These are phyloP conservation scores for Siphamia tubifer DNA, from an alignment of 2,113 vertebrate species.

Conservation along the genomic window DNA sequence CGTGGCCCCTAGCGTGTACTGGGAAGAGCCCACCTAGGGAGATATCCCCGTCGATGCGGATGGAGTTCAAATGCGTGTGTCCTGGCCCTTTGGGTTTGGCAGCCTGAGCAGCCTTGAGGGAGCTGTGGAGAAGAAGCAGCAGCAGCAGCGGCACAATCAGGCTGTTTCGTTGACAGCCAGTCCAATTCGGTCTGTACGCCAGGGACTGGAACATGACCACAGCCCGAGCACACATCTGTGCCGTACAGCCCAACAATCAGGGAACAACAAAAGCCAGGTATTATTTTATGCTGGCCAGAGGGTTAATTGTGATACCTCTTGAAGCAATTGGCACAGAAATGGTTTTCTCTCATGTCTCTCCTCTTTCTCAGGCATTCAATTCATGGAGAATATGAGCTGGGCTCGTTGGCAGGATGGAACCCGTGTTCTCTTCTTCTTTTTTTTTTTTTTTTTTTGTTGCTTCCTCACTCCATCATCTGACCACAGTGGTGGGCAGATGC, in stretches of 20 bases:
- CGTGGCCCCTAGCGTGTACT: conserved; percentile 89
- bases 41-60: conserved; percentile 96
- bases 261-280: conserved; percentile 50
- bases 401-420: conserved; percentile 48
- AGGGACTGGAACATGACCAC: conserved; percentile 65
- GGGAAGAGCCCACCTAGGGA: conserved; percentile 96
- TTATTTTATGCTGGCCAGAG: conserved; percentile 54
- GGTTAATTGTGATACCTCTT: conserved; percentile 65
- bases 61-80: conserved; percentile 96
- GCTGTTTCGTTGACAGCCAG: conserved; percentile 23
- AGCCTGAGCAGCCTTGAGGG: conserved; percentile 75
- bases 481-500: conserved; percentile 49
- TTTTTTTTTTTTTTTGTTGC: conserved; percentile 34
- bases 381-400: conserved; percentile 59
- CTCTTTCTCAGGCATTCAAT: conserved; percentile 62
- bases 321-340: conserved; percentile 58
- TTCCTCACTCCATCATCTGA: conserved; percentile 63
- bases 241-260: conserved; percentile 21
- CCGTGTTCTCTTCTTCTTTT: too few relatives aligned
- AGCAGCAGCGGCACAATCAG: conserved; percentile 42
- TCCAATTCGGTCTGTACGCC: conserved; percentile 29
- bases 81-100: conserved; percentile 89
- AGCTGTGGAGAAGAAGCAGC: conserved; percentile 71
- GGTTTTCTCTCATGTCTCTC: conserved; percentile 61
- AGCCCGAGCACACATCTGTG: conserved; percentile 13